phyloP scores from a whole-genome alignment of 2,113 vertebrate genomes.

The Rousettus leschenaultii region DNA sequence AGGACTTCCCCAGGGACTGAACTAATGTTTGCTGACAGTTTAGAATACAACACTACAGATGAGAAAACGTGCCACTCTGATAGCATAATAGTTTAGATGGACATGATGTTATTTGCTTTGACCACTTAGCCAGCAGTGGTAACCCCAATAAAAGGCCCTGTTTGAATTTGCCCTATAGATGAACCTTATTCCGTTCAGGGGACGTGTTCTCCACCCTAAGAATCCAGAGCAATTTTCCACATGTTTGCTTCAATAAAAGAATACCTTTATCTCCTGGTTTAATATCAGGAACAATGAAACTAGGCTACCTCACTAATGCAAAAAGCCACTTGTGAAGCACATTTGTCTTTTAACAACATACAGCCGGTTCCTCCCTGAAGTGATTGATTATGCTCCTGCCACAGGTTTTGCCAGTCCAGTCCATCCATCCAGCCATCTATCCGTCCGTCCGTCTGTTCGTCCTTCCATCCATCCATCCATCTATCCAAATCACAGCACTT shows the following conservation, averaged over 20 bases:
- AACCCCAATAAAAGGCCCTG: slow-evolving; percentile 76
- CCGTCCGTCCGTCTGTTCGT: fast-evolving
- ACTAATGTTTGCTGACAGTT: slow-evolving; percentile 87
- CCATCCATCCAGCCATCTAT: background rate
- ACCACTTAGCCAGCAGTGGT: slow-evolving; percentile 75
- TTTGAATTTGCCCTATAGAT: slow-evolving; percentile 77
- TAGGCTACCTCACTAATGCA: slow-evolving; percentile 76
- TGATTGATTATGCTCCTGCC: slow-evolving; percentile 64
- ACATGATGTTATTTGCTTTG: slow-evolving; percentile 79
- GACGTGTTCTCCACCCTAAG: slow-evolving; percentile 71
- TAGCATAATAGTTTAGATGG: slow-evolving; percentile 73
- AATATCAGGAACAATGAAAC: slow-evolving; percentile 75
- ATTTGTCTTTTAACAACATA: slow-evolving; percentile 77
- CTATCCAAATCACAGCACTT: background rate
- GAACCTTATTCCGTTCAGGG: slow-evolving; percentile 78
- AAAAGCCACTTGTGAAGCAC: slow-evolving; percentile 88
- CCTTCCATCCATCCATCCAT: background rate
- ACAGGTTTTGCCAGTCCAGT: background rate
- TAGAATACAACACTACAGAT: slow-evolving; percentile 77
- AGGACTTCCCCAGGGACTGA: slow-evolving; percentile 81
- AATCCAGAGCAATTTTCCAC: slow-evolving; percentile 85
- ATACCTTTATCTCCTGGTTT: slow-evolving; percentile 79
- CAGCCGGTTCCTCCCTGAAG: slow-evolving; percentile 51
- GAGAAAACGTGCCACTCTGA: slow-evolving; percentile 78
- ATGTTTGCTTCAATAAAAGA: slow-evolving; percentile 84